These are phyloP conservation scores for Xylocampa areola DNA, from an alignment of 2,888 invertebrate species.

Conservation along the genomic window DNA sequence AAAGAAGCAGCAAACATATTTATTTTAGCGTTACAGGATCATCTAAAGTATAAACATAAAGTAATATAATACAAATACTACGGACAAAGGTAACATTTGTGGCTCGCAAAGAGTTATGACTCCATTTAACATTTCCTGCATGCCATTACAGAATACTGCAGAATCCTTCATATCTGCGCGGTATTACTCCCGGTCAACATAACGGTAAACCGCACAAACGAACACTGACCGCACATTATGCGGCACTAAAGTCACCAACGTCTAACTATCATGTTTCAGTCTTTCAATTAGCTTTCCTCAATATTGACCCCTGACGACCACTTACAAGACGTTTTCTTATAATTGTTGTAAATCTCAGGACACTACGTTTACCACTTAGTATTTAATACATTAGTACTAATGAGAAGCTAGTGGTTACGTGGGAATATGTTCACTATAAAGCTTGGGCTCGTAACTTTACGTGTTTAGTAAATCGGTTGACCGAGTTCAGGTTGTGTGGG, in stretches of 20 bases:
- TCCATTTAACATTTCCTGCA: constrained; percentile 16
- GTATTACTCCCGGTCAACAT: constrained; percentile 42
- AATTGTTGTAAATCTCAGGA: constrained; percentile 25
- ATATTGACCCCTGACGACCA: constrained; percentile 43
- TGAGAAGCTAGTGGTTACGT: too few relatives aligned
- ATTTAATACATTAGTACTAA: constrained; percentile 20
- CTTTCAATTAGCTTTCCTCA: constrained; percentile 47
- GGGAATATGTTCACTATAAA: constrained; percentile 32
- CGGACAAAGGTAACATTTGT: background rate
- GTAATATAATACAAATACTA: background rate
- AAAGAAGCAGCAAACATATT: too few relatives aligned
- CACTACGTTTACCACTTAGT: constrained; percentile 17
- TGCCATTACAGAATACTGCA: constrained; percentile 26
- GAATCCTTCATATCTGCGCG: constrained; percentile 43
- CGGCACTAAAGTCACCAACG: constrained; percentile 30
- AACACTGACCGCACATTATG: constrained; percentile 46
- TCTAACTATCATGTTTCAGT: constrained; percentile 51
- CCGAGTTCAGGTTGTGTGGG: constrained; percentile 46
- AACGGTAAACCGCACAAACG: constrained; percentile 45
- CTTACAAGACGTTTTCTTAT: constrained; percentile 12
- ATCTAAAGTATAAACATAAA: too few relatives aligned
- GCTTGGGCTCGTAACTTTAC: constrained; percentile 10
- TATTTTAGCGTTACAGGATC: too few relatives aligned
- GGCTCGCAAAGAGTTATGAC: constrained; percentile 3
- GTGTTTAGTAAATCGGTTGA: constrained; percentile 23